Conservation (phyloP, 1,140 invertebrate genomes). For the Chironomus striatipennis region DNA sequence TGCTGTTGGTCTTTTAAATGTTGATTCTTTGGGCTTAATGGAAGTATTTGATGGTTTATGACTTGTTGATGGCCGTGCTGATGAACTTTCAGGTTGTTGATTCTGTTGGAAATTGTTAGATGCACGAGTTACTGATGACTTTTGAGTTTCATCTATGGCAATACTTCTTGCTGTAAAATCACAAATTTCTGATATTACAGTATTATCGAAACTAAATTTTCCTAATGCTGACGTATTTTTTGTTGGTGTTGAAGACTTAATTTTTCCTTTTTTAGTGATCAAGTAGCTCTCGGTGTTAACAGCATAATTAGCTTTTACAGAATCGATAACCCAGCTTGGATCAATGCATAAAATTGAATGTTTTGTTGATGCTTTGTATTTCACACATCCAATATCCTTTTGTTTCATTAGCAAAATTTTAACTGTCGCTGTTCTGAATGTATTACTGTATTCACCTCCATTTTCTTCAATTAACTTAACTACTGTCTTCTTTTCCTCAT, state of each 20-base stretch:
- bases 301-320: constrained; percentile 60
- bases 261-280: constrained; percentile 43
- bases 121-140: constrained; percentile 25
- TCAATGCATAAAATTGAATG: constrained; percentile 64
- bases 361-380: constrained; percentile 67
- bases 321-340: constrained; percentile 70
- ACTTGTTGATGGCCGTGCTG: not conserved
- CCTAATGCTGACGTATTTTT: constrained; percentile 33
- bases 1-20: not conserved
- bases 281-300: constrained; percentile 57
- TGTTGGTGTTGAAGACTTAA: constrained; percentile 47
- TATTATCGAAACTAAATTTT: constrained; percentile 34
- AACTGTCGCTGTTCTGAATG: constrained; percentile 39
- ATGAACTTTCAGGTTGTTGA: not conserved
- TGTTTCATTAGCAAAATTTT: constrained; percentile 39
- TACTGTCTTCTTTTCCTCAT: constrained; percentile 57
- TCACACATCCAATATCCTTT: constrained; percentile 60
- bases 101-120: constrained; percentile 32
- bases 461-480: constrained; percentile 61
- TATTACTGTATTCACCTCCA: constrained; percentile 53
- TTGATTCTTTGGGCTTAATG: not conserved
- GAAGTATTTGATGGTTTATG: not conserved
- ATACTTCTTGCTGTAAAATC: not conserved
- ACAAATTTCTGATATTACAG: constrained; percentile 22
- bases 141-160: constrained; percentile 18